These are phyloP conservation scores for Isaurus tuberculatus DNA, from an alignment of 92 coral and sea anemone species.

Conservation along the genomic window DNA sequence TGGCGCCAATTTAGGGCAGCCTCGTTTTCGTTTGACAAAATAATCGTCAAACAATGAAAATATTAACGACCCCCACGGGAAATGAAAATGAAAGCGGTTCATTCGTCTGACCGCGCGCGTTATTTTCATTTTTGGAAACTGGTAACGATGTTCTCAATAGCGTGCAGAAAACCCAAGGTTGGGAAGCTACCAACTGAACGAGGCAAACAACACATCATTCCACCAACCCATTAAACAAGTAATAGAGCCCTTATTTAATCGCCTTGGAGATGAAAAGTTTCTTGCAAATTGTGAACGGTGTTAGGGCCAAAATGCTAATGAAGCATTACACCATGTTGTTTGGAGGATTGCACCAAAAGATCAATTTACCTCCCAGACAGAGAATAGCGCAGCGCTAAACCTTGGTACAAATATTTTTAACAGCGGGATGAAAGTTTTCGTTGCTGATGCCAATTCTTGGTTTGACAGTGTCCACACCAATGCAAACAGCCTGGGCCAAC, in stretches of 20 bases:
- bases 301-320: slow-evolving; percentile 58
- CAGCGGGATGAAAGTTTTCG: slow-evolving; percentile 38
- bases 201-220: slow-evolving; percentile 30
- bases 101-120: not conserved
- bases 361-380: slow-evolving; percentile 52
- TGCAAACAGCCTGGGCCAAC: slow-evolving; percentile 47
- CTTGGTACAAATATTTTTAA: slow-evolving; percentile 41
- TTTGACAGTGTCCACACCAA: slow-evolving; percentile 29
- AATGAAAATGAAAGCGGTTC: not conserved
- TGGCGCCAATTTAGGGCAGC: not conserved
- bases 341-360: slow-evolving; percentile 75
- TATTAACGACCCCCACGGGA: not conserved
- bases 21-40: not conserved
- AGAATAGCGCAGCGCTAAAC: slow-evolving; percentile 47
- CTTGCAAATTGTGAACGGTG: slow-evolving; percentile 63
- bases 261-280: slow-evolving; percentile 54
- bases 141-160: not conserved
- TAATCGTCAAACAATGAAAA: not conserved
- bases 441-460: slow-evolving; percentile 44
- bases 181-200: slow-evolving; percentile 64
- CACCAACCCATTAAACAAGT: slow-evolving; percentile 58
- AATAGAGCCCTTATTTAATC: slow-evolving; percentile 42
- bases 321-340: slow-evolving; percentile 65
- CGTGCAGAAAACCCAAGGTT: slow-evolving; percentile 9
- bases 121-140: not conserved